Evolutionary conservation across 1,140 invertebrate genomes (phyloP).

Genomic region (Eumeta japonica): DNA sequence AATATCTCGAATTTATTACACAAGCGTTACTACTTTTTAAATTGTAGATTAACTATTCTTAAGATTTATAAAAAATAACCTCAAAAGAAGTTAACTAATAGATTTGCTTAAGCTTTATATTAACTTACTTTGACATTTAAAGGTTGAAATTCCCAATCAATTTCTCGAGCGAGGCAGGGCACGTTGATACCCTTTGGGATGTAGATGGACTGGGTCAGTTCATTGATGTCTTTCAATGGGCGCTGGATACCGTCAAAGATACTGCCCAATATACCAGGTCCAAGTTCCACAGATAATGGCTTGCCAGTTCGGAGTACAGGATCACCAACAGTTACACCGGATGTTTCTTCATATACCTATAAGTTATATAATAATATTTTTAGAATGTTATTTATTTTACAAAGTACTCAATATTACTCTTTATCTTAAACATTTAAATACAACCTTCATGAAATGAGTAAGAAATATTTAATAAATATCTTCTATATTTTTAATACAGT

Average conservation of each 20-base stretch:
- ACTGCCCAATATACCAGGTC: constrained; percentile 98
- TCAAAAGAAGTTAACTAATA: neutral
- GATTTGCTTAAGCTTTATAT: neutral
- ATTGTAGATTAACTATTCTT: neutral
- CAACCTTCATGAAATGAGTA: too few species aligned
- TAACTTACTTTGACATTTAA: constrained; percentile 70
- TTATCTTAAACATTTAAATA: too few species aligned
- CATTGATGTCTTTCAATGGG: constrained; percentile 94
- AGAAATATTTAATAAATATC: too few species aligned
- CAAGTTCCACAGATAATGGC: constrained; percentile 95
- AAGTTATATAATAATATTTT: neutral
- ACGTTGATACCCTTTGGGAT: constrained; percentile 98
- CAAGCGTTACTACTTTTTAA: neutral
- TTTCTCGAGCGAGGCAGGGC: constrained; percentile 80
- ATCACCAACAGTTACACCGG: constrained; percentile 98
- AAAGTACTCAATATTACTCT: too few species aligned
- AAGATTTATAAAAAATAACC: neutral
- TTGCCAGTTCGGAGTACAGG: constrained; percentile 97
- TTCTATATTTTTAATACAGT: too few species aligned
- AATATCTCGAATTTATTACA: too few species aligned
- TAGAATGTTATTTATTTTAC: too few species aligned
- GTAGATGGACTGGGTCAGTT: constrained; percentile 94
- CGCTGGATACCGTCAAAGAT: constrained; percentile 99
- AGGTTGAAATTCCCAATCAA: constrained; percentile 93
- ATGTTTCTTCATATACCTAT: constrained; percentile 98